phyloP scores from a whole-genome alignment of 2,113 vertebrate species.

The Stercorarius parasiticus region DNA sequence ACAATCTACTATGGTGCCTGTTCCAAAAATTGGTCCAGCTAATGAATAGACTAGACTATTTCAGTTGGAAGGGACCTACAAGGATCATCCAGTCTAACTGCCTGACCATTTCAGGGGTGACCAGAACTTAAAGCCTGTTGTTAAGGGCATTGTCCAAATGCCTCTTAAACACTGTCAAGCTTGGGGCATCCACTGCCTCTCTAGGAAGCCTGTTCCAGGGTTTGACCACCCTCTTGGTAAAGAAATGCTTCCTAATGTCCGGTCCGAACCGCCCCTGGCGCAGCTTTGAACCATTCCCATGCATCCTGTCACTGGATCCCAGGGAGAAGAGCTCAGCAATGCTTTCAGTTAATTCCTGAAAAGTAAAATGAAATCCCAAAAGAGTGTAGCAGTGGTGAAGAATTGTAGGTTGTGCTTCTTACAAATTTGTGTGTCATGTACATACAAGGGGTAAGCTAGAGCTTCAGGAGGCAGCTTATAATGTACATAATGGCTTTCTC shows the following conservation, averaged over 20 bases:
- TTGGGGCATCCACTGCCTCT: not conserved
- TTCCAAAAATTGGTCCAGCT: not conserved
- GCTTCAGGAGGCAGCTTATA: not conserved
- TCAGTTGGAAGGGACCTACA: not conserved
- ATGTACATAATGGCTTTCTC: not conserved
- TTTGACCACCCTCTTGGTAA: not conserved
- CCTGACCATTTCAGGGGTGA: not conserved
- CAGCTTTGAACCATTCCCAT: not conserved
- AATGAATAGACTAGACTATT: not conserved
- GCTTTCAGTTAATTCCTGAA: not conserved
- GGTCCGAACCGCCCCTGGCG: not conserved
- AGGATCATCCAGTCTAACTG: fast-evolving
- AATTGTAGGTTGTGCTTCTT: not conserved
- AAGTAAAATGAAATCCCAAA: not conserved
- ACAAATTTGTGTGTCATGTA: not conserved
- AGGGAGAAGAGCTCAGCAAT: not conserved
- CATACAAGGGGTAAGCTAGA: not conserved
- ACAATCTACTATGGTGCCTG: not conserved
- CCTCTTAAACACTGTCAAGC: not conserved
- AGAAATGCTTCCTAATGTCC: not conserved
- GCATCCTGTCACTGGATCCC: fast-evolving
- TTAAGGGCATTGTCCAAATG: not conserved
- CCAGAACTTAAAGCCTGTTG: not conserved
- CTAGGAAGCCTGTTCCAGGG: not conserved
- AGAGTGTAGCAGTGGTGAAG: not conserved